These are phyloP conservation scores for Xestia ashworthii DNA, from an alignment of 2,888 invertebrate species.

Conservation along the genomic window DNA sequence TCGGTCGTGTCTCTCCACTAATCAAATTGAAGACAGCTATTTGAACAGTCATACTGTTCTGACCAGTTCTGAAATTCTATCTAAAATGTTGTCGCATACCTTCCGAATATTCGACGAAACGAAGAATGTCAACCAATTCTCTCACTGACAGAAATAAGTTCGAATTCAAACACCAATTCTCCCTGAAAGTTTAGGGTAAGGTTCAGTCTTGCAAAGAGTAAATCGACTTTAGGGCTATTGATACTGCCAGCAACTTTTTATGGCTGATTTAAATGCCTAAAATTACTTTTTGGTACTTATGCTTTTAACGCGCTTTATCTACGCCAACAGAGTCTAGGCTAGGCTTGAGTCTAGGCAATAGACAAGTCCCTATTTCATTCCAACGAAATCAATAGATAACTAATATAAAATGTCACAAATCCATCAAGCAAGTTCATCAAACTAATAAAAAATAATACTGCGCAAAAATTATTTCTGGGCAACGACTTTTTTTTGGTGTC, in stretches of 20 bases:
- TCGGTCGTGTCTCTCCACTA: background rate
- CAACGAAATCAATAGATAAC: background rate
- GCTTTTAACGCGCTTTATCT: background rate
- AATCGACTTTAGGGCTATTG: slow-evolving; percentile 9
- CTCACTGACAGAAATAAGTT: slow-evolving; percentile 6
- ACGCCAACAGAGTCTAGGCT: background rate
- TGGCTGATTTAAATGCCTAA: background rate
- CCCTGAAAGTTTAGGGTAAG: background rate
- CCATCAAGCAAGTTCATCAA: background rate
- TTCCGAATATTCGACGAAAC: background rate
- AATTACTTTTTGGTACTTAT: background rate
- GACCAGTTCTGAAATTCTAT: background rate
- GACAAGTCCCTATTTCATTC: background rate
- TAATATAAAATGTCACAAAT: background rate
- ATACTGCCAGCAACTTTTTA: background rate
- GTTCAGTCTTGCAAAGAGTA: background rate
- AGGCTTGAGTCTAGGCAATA: background rate
- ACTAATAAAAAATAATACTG: background rate
- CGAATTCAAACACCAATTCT: slow-evolving; percentile 11
- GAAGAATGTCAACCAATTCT: slow-evolving; percentile 29
- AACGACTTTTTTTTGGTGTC: background rate
- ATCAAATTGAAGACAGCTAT: slow-evolving; percentile 3
- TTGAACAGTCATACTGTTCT: background rate
- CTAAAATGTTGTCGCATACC: slow-evolving; percentile 17
- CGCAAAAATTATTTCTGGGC: background rate